These are phyloP conservation scores for Cydia amplana DNA, from an alignment of 1,140 invertebrate genomes.

Conservation along the genomic window DNA sequence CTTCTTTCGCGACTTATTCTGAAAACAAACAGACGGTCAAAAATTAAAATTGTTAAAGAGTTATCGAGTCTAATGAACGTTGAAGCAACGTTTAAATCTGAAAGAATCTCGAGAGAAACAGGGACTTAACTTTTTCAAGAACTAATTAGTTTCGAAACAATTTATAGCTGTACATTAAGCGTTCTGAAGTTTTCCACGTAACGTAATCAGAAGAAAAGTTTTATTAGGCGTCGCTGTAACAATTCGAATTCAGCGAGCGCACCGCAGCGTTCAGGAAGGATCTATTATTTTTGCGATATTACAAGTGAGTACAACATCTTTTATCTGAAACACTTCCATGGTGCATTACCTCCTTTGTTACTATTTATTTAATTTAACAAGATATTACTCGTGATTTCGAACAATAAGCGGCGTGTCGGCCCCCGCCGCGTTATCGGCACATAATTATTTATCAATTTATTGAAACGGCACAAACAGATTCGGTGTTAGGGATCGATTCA, in stretches of 20 bases:
- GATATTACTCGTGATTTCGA: neutral
- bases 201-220: slow-evolving; percentile 25
- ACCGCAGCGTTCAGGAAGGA: neutral
- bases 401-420: slow-evolving; percentile 7
- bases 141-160: slow-evolving; percentile 29
- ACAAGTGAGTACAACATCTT: neutral
- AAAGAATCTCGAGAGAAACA: slow-evolving; percentile 23
- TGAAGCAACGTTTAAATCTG: slow-evolving; percentile 29
- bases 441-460: slow-evolving; percentile 36
- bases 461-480: slow-evolving; percentile 32
- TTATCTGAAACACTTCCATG: neutral
- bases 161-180: slow-evolving; percentile 26
- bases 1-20: neutral
- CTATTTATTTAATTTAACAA: neutral
- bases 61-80: slow-evolving; percentile 24
- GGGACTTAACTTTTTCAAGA: slow-evolving; percentile 27
- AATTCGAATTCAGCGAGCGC: neutral
- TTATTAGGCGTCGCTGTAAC: neutral
- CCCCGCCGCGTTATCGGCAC: neutral
- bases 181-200: slow-evolving; percentile 11
- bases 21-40: neutral
- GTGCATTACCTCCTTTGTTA: neutral
- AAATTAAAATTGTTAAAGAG: slow-evolving; percentile 20
- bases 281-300: neutral
- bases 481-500: slow-evolving; percentile 35